Evolutionary conservation across 2,888 invertebrate genomes (phyloP).

Genomic region (Corbicula japonica): DNA sequence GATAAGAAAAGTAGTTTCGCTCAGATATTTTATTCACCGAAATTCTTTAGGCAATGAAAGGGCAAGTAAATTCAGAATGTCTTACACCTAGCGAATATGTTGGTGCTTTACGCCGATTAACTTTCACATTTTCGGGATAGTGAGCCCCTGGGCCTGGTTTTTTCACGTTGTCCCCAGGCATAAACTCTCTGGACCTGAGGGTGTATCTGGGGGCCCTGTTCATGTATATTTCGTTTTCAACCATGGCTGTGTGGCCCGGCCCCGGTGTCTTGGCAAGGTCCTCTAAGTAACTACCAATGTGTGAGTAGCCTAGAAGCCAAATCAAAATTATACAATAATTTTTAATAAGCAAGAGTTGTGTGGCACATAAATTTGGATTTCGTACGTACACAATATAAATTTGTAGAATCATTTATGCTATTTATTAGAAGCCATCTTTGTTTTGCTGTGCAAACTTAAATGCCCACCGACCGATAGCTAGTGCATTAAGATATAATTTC

Average conservation of each 20-base stretch:
- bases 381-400: no score
- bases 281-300: slow-evolving; percentile 85
- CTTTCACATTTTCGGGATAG: slow-evolving; percentile 95
- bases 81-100: slow-evolving; percentile 86
- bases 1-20: no score
- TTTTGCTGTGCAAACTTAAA: no score
- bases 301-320: slow-evolving; percentile 85
- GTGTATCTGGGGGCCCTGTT: slow-evolving; percentile 93
- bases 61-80: slow-evolving; percentile 85
- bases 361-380: no score
- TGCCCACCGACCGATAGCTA: background rate
- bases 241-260: slow-evolving; percentile 92
- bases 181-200: slow-evolving; percentile 92
- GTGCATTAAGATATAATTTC: background rate
- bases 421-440: no score
- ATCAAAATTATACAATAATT: no score
- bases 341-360: no score
- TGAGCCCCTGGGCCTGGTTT: slow-evolving; percentile 97
- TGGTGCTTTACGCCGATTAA: slow-evolving; percentile 78
- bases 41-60: slow-evolving; percentile 63
- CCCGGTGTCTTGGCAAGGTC: slow-evolving; percentile 88
- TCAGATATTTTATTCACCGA: background rate
- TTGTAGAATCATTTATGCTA: no score
- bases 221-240: slow-evolving; percentile 89
- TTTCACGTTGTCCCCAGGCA: slow-evolving; percentile 92